Percentiles rank a stretch among this genome's conserved stretches.
phyloP scores from a whole-genome alignment of 2,113 vertebrate genomes.

The Marmota flaviventris region DNA sequence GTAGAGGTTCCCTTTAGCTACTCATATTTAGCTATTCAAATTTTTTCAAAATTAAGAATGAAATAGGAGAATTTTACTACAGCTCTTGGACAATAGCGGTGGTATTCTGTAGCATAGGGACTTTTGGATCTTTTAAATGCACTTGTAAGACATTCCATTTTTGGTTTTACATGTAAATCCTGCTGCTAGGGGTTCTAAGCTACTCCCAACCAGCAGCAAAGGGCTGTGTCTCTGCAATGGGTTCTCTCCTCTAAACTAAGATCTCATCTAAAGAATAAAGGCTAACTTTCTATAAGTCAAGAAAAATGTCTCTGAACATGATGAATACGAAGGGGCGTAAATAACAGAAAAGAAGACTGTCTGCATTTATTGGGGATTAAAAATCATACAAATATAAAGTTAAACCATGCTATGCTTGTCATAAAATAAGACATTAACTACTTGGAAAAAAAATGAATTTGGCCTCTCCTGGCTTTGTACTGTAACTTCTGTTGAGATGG shows the following conservation, averaged over 20 bases:
- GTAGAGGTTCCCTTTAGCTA: neutral
- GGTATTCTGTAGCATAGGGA: neutral
- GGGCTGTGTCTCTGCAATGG: neutral
- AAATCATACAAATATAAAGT: neutral
- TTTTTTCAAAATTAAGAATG: neutral
- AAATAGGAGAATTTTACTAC: neutral
- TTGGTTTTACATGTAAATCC: neutral
- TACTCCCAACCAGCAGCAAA: neutral
- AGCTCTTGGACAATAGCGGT: rapidly evolving
- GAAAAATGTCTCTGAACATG: neutral
- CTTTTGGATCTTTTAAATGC: neutral
- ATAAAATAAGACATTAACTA: neutral
- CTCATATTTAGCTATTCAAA: neutral
- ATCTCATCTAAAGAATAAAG: neutral
- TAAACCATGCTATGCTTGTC: neutral
- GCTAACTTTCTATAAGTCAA: neutral
- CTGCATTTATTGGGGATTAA: neutral
- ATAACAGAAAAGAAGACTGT: neutral
- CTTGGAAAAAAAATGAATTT: neutral
- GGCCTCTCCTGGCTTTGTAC: neutral
- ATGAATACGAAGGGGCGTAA: neutral
- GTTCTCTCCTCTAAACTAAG: neutral
- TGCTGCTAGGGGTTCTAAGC: too few species aligned
- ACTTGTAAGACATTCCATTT: neutral
- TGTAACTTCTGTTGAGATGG: neutral